Evolutionary conservation across 2,797 vertebrate genomes (phyloP).

Genomic region (Platalea minor): DNA sequence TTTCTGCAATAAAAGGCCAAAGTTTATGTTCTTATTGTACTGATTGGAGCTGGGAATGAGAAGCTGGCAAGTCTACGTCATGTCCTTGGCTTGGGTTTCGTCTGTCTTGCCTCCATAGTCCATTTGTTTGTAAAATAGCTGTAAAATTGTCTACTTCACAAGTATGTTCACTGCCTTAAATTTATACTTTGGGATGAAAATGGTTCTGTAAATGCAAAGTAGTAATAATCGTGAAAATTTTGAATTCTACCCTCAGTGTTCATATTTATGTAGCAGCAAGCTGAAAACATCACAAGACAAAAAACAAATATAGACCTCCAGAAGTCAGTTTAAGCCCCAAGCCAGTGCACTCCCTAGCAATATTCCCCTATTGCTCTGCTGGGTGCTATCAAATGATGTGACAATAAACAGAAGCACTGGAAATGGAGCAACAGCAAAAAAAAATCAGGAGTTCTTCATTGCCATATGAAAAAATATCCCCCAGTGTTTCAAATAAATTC

Average conservation of each 20-base stretch:
- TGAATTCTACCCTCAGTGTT: not conserved
- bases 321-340: slow-evolving; percentile 30
- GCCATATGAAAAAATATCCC: slow-evolving; percentile 3
- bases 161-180: not conserved
- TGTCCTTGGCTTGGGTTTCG: not conserved
- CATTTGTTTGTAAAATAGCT: not conserved
- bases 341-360: slow-evolving; percentile 6
- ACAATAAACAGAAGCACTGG: slow-evolving; percentile 16
- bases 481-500: slow-evolving; percentile 40
- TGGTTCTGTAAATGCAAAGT: not conserved
- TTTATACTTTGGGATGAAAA: not conserved
- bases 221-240: slow-evolving; percentile 23
- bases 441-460: not conserved
- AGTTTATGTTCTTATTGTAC: not conserved
- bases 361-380: slow-evolving; percentile 31
- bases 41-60: not conserved
- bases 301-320: not conserved
- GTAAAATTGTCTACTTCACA: not conserved
- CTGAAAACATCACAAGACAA: not conserved
- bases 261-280: not conserved
- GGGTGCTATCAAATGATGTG: slow-evolving; percentile 28
- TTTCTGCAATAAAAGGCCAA: not conserved
- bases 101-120: not conserved
- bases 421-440: not conserved
- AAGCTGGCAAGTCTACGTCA: not conserved